Base-by-base conservation (phyloP, 2,113 vertebrate species). In the Sigmodon hispidus region DNA sequence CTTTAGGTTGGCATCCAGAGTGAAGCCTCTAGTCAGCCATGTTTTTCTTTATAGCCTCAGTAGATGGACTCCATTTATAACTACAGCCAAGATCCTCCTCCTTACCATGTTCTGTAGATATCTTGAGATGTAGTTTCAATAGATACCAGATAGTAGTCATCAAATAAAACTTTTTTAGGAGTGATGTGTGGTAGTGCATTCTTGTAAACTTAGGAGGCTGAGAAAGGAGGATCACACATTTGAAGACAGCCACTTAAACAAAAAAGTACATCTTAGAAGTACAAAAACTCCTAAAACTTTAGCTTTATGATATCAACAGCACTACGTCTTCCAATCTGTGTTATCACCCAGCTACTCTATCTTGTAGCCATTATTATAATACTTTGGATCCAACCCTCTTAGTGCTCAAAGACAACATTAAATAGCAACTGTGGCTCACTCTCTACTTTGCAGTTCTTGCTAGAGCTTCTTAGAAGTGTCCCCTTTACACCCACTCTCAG, bases 121-220 rank as follows among this genome's bases (percentile, higher is more conserved):
- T 85, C 95, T 90, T 63, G 63, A 94, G n/a, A 72, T 90, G 3
- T 1, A 63, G 16, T 94, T 87, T 94, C 67, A 77, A 29, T 22
- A 95, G 24, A 19, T 89, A 52, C 31, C 11, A 91, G 16, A 1
- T 29, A 89, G 17, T 24, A 50, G 19, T 94, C 31, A 55, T 45
- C 86, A 13, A 55, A 94, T 97, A 89, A 96, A 94, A 75, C 59
- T 79, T 69, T 85, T 43, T 57, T 31, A 40, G 50, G 50, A 43
- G 50, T 15, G 29, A 34, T 9, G 48, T n/a, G 13, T 52, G 48
- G 24, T 40, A n/a, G 3, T 70, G 50, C 11, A 43, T 21, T 16
- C 52, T 75, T 48, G 26, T 76, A 61, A 26, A 48, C 55, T 36
- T 24, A 36, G 57, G 55, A 75, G 9, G 21, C 72, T 76, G 31